Percentiles rank a stretch among this genome's conserved stretches.
Conservation (phyloP, 2,113 vertebrate genomes). For the Uropsilus gracilis region DNA sequence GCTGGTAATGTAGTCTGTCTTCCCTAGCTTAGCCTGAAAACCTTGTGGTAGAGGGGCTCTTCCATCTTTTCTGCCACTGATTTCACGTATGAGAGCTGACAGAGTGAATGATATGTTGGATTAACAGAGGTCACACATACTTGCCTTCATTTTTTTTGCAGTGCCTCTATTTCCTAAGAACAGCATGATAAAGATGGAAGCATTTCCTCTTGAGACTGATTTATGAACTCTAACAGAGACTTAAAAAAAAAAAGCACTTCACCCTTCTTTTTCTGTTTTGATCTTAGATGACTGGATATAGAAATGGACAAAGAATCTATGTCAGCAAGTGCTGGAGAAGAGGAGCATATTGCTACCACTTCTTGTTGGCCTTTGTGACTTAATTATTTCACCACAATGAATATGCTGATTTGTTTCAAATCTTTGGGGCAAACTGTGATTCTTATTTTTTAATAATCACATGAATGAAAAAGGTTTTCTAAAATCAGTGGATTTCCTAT, state of each 20-base stretch:
- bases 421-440: slow-evolving; percentile 4
- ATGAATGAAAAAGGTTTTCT: not conserved
- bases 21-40: not conserved
- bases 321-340: not conserved
- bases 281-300: not conserved
- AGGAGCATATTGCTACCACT: not conserved
- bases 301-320: not conserved
- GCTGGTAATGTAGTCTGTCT: not conserved
- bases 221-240: not conserved
- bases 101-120: not conserved
- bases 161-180: not conserved
- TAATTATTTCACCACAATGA: not conserved
- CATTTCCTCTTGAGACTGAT: slow-evolving; percentile 15
- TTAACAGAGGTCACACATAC: not conserved
- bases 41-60: not conserved
- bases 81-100: not conserved
- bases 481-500: not conserved
- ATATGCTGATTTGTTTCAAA: not conserved
- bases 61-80: not conserved
- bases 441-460: slow-evolving; percentile 44
- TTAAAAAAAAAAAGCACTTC: not conserved
- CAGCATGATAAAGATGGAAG: not conserved
- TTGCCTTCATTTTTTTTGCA: not conserved
- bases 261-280: not conserved
- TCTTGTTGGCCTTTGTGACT: not conserved